Evolutionary conservation across 2,888 invertebrate genomes (phyloP).

Genomic region (Ichneumon xanthorius): DNA sequence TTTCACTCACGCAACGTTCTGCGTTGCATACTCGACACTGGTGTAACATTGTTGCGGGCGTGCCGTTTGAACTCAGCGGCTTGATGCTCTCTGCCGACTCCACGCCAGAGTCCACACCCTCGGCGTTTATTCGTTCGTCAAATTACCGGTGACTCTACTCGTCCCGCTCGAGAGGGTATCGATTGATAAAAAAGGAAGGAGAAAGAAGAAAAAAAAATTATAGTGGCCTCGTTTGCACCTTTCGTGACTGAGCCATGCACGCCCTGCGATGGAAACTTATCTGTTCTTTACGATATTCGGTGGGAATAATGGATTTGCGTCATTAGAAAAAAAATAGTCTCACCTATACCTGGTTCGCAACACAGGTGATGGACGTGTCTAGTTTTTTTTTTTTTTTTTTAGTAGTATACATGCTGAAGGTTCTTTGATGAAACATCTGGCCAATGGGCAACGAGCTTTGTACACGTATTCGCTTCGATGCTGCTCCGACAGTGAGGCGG

Average conservation of each 20-base stretch:
- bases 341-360: background rate
- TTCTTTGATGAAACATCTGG: background rate
- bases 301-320: conserved; percentile 39
- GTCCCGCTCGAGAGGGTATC: conserved; percentile 66
- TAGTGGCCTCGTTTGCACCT: conserved; percentile 66
- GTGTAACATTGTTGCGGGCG: conserved; percentile 52
- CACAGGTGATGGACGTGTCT: background rate
- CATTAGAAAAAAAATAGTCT: conserved; percentile 35
- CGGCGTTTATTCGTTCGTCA: conserved; percentile 59
- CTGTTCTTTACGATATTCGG: conserved; percentile 1
- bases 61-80: conserved; percentile 47
- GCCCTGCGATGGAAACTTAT: background rate
- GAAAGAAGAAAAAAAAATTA: conserved; percentile 45
- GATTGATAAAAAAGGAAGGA: conserved; percentile 57
- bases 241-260: conserved; percentile 54
- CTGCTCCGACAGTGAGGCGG: background rate
- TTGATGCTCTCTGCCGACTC: conserved; percentile 29
- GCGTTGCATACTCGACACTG: conserved; percentile 35
- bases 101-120: conserved; percentile 64
- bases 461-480: background rate
- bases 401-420: background rate
- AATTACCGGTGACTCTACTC: conserved; percentile 58
- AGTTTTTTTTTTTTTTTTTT: background rate
- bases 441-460: background rate
- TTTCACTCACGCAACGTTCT: conserved; percentile 15